Base-by-base conservation (phyloP, 2,888 invertebrate genomes). In the Arge pagana region DNA sequence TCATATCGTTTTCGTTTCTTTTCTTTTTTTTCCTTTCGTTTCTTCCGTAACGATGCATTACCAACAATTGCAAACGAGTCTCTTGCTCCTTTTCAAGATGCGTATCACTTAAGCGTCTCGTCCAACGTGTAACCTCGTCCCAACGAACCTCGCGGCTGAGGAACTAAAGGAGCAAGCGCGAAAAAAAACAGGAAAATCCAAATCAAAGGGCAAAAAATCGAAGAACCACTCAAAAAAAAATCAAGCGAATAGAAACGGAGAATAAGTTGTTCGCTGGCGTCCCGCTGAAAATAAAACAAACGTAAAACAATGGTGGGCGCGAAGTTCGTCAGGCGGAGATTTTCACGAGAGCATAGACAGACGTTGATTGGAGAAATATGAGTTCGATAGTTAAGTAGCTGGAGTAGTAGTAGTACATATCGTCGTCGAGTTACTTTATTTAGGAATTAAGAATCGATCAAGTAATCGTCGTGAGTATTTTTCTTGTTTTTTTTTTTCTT, bases 371-470 rank as follows among this genome's bases (percentile, higher is more conserved):
- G 6, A 33, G n/a, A 5, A 8, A 13, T 33, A 33, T 33, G 4
- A 4, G n/a, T 10, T 26, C 24, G 11, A 16, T 26, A 40, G 24
- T 40, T 40, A 15, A 54, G 49, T 49, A 52, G 49, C 33, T 48
- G 42, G 36, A 50, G 54, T 50, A 55, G 57, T 56, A 55, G 55
- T 57, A 55, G 52, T 56, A 52, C 49, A 53, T 56, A 53, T 43
- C 52, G 50, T 54, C 54, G 53, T 36, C 56, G 39, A 62, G 62
- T 70, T 61, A 64, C 67, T 67, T 67, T 65, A 66, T 62, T 57
- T 60, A 59, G 58, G 52, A 53, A 64, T 61, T 19, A 23, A 23
- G 16, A 21, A 50, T 28, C 19, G 31, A 36, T 36, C 33, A n/a
- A 16, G 16, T 16, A 11, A 36, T 36, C 10, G 16, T 36, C 8